Evolutionary conservation across 2,797 vertebrate genomes (phyloP), one percentile per base, ranked within the genome.

Genomic region (Hirundo rustica): DNA sequence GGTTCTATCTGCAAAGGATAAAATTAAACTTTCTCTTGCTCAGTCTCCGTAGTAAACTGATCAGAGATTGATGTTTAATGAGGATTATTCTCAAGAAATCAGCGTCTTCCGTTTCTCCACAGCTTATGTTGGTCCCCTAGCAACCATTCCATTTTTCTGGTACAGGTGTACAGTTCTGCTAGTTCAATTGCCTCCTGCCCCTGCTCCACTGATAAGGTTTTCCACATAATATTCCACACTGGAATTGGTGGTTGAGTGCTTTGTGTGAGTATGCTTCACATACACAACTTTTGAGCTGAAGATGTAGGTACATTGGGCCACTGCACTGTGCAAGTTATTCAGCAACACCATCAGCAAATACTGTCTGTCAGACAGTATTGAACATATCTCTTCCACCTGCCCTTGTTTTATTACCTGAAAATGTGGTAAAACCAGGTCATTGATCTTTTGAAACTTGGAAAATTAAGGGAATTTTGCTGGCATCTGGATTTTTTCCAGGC

Each of bases 251-350:
- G 2, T 44, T 72, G 66, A 45, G 18, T 66, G 7, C 14, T 72
- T 53, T 18, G 9, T 20, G 14, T 38, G 12, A 72, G 30, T 5
- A 65, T 25, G 12, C 23, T 61, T 34, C 36, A 65, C 16, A 51
- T 12, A 22, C 25, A 67, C 42, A 53, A 9, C 7, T 38, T 83
- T 38, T 27, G 30, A 44, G 48, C n/a, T 58, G 34, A 54, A 26
- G 40, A 21, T 29, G 3, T 0, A 1, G 30, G 12, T 27, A 40
- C 27, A 9, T 4, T 5, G 3, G 36, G 15, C n/a, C 57, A 30
- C 20, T 29, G 23, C 20, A 26, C 13, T 21, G 17, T 23, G 18
- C 20, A 60, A 53, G 13, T 13, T 48, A 21, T 27, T 71, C 71
- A 67, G 44, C 8, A 9, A 10, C 26, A 27, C 7, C 2, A 4